A percentile compares a stretch with the other conserved stretches of the same genome.
These are phyloP conservation scores for Falco punctatus DNA, from an alignment of 2,113 vertebrate species.

Conservation along the genomic window DNA sequence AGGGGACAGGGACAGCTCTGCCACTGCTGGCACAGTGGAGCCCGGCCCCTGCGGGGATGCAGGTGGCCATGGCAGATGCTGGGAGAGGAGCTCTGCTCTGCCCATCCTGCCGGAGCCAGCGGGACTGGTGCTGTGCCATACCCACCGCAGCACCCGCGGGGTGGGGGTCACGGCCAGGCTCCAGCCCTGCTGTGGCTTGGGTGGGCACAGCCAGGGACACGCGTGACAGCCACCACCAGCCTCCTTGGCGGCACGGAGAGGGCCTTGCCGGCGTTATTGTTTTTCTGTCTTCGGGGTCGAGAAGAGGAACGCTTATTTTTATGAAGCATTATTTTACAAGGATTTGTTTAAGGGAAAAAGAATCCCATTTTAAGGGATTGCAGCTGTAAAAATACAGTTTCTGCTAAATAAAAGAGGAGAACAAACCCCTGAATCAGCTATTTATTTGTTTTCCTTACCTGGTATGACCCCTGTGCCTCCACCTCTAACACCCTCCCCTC, in stretches of 20 bases:
- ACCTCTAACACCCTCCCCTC: neutral
- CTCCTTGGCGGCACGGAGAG: neutral
- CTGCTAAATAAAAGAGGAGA: slow-evolving; percentile 58
- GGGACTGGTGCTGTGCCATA: rapidly evolving
- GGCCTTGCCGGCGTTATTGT: neutral
- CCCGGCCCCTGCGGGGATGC: neutral
- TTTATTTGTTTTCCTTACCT: slow-evolving; percentile 69
- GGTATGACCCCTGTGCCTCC: slow-evolving; percentile 17
- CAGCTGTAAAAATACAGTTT: slow-evolving; percentile 81
- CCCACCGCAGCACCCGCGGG: rapidly evolving
- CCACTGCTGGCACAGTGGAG: rapidly evolving
- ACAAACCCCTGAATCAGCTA: slow-evolving; percentile 73
- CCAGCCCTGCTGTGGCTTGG: neutral
- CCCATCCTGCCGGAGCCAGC: rapidly evolving
- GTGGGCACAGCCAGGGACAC: neutral
- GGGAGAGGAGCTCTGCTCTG: neutral
- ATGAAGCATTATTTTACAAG: slow-evolving; percentile 72
- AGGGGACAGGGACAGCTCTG: neutral
- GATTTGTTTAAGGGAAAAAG: slow-evolving; percentile 73
- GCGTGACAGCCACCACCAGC: neutral
- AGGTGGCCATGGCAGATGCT: neutral
- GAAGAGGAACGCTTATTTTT: slow-evolving; percentile 70
- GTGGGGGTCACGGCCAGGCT: neutral
- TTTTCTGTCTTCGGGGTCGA: slow-evolving; percentile 36
- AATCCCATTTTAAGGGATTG: slow-evolving; percentile 74